Percentiles rank a stretch among this genome's conserved stretches.
Conservation (phyloP, 1,140 invertebrate species). For the Cydia fagiglandana region DNA sequence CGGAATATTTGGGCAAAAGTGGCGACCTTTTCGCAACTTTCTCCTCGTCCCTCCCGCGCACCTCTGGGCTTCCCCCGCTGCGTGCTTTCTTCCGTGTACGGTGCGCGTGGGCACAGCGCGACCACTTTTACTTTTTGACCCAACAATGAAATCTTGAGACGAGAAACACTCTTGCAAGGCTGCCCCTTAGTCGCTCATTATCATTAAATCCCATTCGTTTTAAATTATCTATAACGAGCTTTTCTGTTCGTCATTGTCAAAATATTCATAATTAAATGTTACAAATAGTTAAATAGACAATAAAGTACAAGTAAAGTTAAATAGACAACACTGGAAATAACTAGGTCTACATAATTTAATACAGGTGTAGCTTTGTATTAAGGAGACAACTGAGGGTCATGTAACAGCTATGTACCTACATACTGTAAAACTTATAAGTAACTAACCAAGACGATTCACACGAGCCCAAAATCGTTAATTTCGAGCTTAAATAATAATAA, state of each 20-base stretch:
- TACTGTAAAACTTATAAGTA: too few species aligned
- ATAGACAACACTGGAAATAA: too few species aligned
- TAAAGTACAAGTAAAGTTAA: too few species aligned
- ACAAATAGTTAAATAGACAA: background rate
- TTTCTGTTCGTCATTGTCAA: background rate
- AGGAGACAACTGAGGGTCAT: too few species aligned
- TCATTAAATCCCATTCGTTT: background rate
- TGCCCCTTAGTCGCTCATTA: background rate
- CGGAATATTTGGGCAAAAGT: constrained; percentile 77
- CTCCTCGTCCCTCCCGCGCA: constrained; percentile 45
- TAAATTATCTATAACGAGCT: background rate
- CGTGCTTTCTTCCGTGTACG: constrained; percentile 44
- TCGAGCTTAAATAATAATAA: too few species aligned
- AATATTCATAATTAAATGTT: background rate
- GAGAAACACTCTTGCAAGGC: constrained; percentile 1
- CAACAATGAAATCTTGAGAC: constrained; percentile 32
- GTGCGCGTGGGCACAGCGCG: constrained; percentile 33
- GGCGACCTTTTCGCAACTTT: constrained; percentile 76
- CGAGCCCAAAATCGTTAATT: too few species aligned
- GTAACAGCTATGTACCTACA: too few species aligned
- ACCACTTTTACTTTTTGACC: constrained; percentile 48
- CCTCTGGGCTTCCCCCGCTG: constrained; percentile 35
- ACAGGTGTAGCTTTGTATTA: too few species aligned
- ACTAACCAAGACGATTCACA: too few species aligned
- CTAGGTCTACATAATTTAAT: too few species aligned